A percentile compares a stretch with the other conserved stretches of the same genome.
phyloP scores from a whole-genome alignment of 2,113 vertebrate species.

The Proteles cristata region DNA sequence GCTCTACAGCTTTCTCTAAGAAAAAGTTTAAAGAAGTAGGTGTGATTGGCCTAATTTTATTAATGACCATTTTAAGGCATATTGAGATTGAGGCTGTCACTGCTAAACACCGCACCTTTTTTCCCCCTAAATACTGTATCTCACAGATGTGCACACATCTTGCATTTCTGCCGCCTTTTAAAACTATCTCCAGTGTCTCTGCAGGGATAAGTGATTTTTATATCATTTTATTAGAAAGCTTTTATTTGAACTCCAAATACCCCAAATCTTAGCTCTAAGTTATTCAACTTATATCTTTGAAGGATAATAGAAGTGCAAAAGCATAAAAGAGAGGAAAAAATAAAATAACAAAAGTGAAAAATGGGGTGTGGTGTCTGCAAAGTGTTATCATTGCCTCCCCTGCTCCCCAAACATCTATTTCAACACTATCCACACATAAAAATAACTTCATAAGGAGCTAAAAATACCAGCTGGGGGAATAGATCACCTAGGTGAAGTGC shows the following conservation, averaged over 20 bases:
- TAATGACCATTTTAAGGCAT: constrained; percentile 55
- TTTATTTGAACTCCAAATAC: not conserved
- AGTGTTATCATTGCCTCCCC: too few species aligned
- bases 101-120: not conserved
- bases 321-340: not conserved
- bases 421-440: not conserved
- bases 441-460: not conserved
- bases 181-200: not conserved
- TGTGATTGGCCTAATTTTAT: constrained; percentile 54
- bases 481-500: not conserved
- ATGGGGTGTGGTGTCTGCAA: not conserved
- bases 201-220: not conserved
- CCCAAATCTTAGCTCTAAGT: constrained; percentile 4
- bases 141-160: not conserved
- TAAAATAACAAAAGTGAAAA: not conserved
- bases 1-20: constrained; percentile 37
- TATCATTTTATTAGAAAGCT: constrained; percentile 60
- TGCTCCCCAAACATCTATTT: not conserved
- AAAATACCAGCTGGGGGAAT: not conserved
- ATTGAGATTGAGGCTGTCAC: constrained; percentile 10
- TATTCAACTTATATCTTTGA: not conserved
- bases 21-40: not conserved
- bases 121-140: not conserved
- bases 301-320: constrained; percentile 7
- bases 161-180: not conserved